Evolutionary conservation across 2,113 vertebrate genomes (phyloP).

Genomic region (Platanista minor): DNA sequence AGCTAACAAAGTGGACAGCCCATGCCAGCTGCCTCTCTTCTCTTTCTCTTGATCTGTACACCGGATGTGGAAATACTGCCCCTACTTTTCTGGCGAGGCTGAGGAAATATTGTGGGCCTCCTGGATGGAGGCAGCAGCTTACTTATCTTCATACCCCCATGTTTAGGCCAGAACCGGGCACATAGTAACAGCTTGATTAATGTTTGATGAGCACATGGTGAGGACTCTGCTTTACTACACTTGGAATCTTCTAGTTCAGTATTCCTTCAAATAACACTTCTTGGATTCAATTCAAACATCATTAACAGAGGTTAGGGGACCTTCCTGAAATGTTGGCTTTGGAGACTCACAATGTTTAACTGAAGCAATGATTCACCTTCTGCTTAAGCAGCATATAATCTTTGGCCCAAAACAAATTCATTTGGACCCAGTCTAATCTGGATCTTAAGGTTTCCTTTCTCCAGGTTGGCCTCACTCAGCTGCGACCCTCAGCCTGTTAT

Average conservation of each 20-base stretch:
- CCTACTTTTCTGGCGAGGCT: background rate
- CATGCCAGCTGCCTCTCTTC: background rate
- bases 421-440: background rate
- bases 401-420: background rate
- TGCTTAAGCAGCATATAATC: background rate
- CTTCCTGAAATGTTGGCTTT: background rate
- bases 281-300: background rate
- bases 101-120: background rate
- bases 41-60: background rate
- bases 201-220: background rate
- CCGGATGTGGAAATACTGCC: background rate
- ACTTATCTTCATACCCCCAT: background rate
- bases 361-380: background rate
- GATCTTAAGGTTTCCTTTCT: background rate
- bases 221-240: background rate
- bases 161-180: background rate
- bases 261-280: background rate
- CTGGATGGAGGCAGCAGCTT: background rate
- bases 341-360: background rate
- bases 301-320: background rate
- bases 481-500: background rate
- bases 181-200: background rate
- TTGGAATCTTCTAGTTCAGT: background rate
- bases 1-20: background rate
- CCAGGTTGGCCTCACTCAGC: background rate